Evolutionary conservation across 2,888 invertebrate species (phyloP), one percentile per base, ranked within the genome.

Genomic region (Apodemia mormo): DNA sequence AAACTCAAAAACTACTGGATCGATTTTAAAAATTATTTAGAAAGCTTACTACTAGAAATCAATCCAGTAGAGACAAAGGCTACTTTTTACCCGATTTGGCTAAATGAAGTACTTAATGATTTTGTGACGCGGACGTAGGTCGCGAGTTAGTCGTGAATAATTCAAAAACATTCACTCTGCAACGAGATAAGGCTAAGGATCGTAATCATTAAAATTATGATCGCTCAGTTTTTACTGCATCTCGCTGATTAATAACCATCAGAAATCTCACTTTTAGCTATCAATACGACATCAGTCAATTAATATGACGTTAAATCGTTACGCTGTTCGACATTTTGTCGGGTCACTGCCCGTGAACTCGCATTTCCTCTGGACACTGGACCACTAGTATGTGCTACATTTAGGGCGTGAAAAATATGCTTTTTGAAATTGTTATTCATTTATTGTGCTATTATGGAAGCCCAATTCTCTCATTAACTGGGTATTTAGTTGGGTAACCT

Each of bases 291-390:
- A 61, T 14, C 6, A n/a, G 61, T 68, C 64, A 54, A 66, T 70
- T 65, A 72, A 68, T 73, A 68, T 71, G 68, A 73, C 72, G 72
- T 70, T 67, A 65, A 67, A 72, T 69, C 75, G 79, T 78, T 74
- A 90, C 89, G 89, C 85, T 87, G 76, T 75, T 78, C 84, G 83
- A 78, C 79, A 72, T 72, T 64, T 64, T 64, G 33, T 64, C 61
- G 37, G 37, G 61, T 64, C 92, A 92, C 82, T 81, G 90, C 85
- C 90, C 91, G 87, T 92, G 91, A 90, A 90, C 90, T 85, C 85
- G 68, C 83, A 86, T 86, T 89, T 91, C 88, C 91, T 88, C 81
- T 79, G 74, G 79, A 77, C 77, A 49, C 49, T 49, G 49, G 49
- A 14, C 49, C 49, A 77, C 75, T 74, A 77, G 74, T 76, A 77